Evolutionary conservation across 2,113 vertebrate genomes (phyloP).

Genomic region (Callopanchax toddi): DNA sequence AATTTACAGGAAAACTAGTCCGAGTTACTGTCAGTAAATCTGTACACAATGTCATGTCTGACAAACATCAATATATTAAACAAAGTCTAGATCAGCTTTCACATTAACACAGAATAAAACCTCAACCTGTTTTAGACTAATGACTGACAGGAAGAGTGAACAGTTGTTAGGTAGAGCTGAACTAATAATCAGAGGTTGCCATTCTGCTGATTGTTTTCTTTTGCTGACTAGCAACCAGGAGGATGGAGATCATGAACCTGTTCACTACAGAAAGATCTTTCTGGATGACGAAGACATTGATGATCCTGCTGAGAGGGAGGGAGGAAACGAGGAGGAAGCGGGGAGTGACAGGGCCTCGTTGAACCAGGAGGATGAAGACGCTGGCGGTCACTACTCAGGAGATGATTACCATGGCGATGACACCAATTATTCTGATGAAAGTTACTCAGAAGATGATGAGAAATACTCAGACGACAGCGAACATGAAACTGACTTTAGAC

Average conservation of each 20-base stretch:
- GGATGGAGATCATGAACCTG: conserved; percentile 20
- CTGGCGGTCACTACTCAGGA: neutral
- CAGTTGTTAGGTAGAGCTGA: too few species aligned
- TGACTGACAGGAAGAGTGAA: neutral
- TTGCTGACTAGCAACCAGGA: conserved; percentile 44
- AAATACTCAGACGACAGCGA: conserved; percentile 52
- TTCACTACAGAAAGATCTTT: conserved; percentile 55
- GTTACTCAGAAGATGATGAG: conserved; percentile 49
- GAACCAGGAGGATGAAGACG: neutral
- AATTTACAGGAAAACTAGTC: too few species aligned
- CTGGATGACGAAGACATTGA: conserved; percentile 58
- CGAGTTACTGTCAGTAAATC: too few species aligned
- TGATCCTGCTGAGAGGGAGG: conserved; percentile 5
- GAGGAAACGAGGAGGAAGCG: conserved; percentile 16
- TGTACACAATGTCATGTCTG: too few species aligned
- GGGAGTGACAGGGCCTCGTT: neutral
- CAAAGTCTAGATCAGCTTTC: too few species aligned
- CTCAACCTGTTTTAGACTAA: neutral
- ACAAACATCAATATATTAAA: too few species aligned
- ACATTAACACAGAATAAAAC: too few species aligned
- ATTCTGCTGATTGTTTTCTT: neutral
- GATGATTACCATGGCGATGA: conserved; percentile 1
- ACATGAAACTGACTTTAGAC: conserved; percentile 1
- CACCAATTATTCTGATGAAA: conserved; percentile 38
- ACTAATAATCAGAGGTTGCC: neutral